These are phyloP conservation scores for Metalampra italica DNA, from an alignment of 2,888 invertebrate genomes.

Conservation along the genomic window DNA sequence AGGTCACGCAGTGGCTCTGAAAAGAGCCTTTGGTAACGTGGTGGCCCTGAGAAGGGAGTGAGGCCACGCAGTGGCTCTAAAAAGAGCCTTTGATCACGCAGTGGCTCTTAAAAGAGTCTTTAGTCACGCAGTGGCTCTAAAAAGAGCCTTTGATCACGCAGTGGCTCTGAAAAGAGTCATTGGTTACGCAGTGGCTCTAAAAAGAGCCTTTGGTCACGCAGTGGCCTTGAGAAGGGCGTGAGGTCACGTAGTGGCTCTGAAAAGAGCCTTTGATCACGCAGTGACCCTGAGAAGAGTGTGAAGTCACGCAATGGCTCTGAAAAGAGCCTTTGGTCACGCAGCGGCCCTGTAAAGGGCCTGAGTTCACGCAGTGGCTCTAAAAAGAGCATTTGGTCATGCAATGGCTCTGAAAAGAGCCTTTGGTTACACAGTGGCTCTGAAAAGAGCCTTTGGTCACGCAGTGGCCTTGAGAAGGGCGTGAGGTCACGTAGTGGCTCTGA, in stretches of 20 bases:
- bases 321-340: constrained; percentile 4
- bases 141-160: constrained; percentile 5
- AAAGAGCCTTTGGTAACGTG: not conserved
- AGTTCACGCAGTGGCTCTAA: too few relatives aligned
- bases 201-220: not conserved
- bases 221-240: not conserved
- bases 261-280: constrained; percentile 7
- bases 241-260: constrained; percentile 7
- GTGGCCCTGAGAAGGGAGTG: not conserved
- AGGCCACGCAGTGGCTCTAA: constrained; percentile 9
- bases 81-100: constrained; percentile 8
- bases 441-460: too few relatives aligned
- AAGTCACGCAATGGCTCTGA: not conserved
- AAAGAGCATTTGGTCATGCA: too few relatives aligned
- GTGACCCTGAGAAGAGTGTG: too few relatives aligned
- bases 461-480: too few relatives aligned
- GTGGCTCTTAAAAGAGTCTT: constrained; percentile 9
- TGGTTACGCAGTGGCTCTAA: constrained; percentile 1
- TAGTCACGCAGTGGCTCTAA: constrained; percentile 8
- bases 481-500: constrained; percentile 7
- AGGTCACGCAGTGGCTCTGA: constrained; percentile 8
- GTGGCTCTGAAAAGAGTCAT: constrained; percentile 7
- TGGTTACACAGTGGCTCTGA: not conserved
- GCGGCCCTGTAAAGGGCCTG: too few relatives aligned
- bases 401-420: too few relatives aligned